Percentiles rank a stretch among this genome's conserved stretches.
Conservation (phyloP, 1,140 invertebrate genomes). For the Leucophenga varia region DNA sequence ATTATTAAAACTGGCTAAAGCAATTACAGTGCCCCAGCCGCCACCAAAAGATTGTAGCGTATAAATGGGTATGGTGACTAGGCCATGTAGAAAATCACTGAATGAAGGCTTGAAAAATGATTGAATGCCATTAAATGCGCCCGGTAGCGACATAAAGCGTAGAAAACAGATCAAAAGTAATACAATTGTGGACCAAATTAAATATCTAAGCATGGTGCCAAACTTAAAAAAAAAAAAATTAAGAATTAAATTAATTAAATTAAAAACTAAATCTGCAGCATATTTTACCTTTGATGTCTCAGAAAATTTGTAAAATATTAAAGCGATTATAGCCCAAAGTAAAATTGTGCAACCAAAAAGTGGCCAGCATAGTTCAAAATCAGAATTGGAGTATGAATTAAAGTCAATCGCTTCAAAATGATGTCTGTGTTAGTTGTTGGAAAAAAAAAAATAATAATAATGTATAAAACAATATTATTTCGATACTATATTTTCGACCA, state of each 20-base stretch:
- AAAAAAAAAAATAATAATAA: background rate
- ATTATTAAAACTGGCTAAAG: constrained; percentile 86
- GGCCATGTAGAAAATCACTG: constrained; percentile 8
- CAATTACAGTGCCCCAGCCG: constrained; percentile 87
- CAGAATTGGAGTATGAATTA: background rate
- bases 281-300: constrained; percentile 23
- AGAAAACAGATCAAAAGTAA: constrained; percentile 25
- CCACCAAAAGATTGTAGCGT: constrained; percentile 69
- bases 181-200: constrained; percentile 19
- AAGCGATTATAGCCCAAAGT: constrained; percentile 24
- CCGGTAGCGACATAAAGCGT: constrained; percentile 61
- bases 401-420: constrained; percentile 12
- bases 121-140: constrained; percentile 71
- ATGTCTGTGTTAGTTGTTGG: constrained; percentile 1
- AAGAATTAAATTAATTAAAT: background rate
- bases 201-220: constrained; percentile 27
- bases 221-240: constrained; percentile 21
- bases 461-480: background rate
- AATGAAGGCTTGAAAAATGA: constrained; percentile 72
- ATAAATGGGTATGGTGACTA: constrained; percentile 13
- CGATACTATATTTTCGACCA: background rate
- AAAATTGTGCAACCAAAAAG: constrained; percentile 12
- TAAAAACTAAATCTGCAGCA: background rate
- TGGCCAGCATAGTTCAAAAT: constrained; percentile 22
- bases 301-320: constrained; percentile 34